phyloP scores from a whole-genome alignment of 2,888 invertebrate species.

The Melipona bicolor region DNA sequence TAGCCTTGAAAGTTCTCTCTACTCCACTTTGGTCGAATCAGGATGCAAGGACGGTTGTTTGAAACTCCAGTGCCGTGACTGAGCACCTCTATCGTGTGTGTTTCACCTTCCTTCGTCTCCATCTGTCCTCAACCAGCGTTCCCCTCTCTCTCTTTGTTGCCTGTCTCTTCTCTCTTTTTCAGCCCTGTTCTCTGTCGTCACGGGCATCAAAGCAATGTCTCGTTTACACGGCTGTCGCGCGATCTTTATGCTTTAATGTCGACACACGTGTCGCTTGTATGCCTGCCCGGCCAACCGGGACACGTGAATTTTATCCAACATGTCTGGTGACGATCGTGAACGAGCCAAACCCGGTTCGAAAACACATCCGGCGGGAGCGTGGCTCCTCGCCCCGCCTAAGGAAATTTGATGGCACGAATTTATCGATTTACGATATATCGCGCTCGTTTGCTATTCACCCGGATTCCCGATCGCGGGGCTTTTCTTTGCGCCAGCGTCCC shows the following conservation, averaged over 20 bases:
- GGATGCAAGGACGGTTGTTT: conserved; percentile 24
- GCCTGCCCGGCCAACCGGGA: conserved; percentile 43
- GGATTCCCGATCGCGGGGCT: neutral
- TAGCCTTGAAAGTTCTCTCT: too few species aligned
- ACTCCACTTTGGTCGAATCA: too few species aligned
- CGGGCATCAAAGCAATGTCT: conserved; percentile 66
- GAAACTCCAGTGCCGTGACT: neutral
- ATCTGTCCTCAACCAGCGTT: conserved; percentile 19
- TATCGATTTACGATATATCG: conserved; percentile 28
- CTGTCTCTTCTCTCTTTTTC: neutral
- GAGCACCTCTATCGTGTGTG: conserved; percentile 21
- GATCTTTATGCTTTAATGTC: conserved; percentile 69
- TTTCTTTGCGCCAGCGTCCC: neutral
- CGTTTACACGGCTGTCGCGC: conserved; percentile 66
- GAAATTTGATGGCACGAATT: conserved; percentile 34
- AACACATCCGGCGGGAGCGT: conserved; percentile 24
- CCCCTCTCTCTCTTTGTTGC: neutral
- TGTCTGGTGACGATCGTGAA: conserved; percentile 47
- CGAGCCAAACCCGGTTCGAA: conserved; percentile 44
- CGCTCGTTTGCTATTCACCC: conserved; percentile 2
- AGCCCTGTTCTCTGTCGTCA: conserved; percentile 55
- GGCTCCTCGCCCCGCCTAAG: neutral
- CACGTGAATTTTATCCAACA: conserved; percentile 61
- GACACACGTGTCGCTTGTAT: conserved; percentile 61
- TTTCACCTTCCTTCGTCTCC: conserved; percentile 46